Percentiles rank a stretch among this genome's conserved stretches.
phyloP scores from a whole-genome alignment of 2,797 vertebrate species.

The Galagoides demidoff region DNA sequence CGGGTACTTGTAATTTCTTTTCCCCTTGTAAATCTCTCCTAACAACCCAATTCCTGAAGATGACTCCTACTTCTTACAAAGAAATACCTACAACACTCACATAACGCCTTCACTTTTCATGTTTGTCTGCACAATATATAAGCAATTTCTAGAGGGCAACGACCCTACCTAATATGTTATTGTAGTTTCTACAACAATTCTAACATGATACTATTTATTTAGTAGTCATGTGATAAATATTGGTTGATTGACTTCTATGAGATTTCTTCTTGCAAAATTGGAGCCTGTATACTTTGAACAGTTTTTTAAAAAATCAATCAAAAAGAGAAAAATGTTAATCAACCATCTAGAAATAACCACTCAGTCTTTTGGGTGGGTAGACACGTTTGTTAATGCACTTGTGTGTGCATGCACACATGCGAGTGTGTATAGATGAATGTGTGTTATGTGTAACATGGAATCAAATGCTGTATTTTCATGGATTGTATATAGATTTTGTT shows the following conservation, averaged over 20 bases:
- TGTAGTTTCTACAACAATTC: not conserved
- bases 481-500: not conserved
- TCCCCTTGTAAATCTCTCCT: not conserved
- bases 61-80: not conserved
- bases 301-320: not conserved
- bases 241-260: not conserved
- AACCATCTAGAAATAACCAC: not conserved
- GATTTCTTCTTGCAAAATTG: constrained; percentile 31
- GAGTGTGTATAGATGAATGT: too few relatives aligned
- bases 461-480: not conserved
- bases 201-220: not conserved
- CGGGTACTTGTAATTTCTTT: not conserved
- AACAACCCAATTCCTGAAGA: not conserved
- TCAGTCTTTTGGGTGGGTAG: not conserved
- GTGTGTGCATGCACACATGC: not conserved
- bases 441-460: not conserved
- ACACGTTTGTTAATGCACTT: not conserved
- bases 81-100: not conserved
- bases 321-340: not conserved
- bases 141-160: not conserved
- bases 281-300: not conserved
- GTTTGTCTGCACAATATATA: not conserved
- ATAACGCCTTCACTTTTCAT: not conserved
- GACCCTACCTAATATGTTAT: not conserved
- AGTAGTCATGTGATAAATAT: not conserved